phyloP scores from a whole-genome alignment of 2,797 vertebrate genomes.

The Macrochelys suwanniensis region DNA sequence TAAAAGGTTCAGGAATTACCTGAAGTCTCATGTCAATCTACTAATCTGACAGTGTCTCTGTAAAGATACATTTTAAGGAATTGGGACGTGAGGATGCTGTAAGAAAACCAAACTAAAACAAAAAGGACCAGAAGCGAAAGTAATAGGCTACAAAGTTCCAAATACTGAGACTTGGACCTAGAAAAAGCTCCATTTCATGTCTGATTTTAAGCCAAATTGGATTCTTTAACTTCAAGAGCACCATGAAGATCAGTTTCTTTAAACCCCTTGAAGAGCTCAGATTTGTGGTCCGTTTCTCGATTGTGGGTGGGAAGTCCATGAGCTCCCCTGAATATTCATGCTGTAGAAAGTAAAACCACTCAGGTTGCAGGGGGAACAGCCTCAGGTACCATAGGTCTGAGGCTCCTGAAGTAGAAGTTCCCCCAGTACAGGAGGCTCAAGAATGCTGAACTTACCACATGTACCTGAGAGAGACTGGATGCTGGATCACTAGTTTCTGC shows the following conservation, averaged over 20 bases:
- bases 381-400: slow-evolving; percentile 26
- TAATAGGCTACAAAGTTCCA: slow-evolving; percentile 31
- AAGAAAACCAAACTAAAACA: slow-evolving; percentile 45
- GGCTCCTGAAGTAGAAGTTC: neutral
- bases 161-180: slow-evolving; percentile 64
- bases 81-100: slow-evolving; percentile 18
- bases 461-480: too few species aligned
- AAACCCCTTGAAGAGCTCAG: too few species aligned
- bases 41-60: neutral
- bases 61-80: slow-evolving; percentile 57
- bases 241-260: slow-evolving; percentile 7
- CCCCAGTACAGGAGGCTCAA: slow-evolving; percentile 17
- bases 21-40: neutral
- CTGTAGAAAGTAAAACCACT: slow-evolving; percentile 58
- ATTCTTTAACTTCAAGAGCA: slow-evolving; percentile 44
- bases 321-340: slow-evolving; percentile 7
- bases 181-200: slow-evolving; percentile 63
- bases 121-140: slow-evolving; percentile 59
- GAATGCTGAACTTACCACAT: neutral
- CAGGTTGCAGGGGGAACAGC: slow-evolving; percentile 22
- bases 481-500: too few species aligned
- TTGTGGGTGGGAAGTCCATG: too few species aligned
- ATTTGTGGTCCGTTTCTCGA: too few species aligned
- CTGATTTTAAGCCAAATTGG: slow-evolving; percentile 50
- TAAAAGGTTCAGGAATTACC: neutral